phyloP scores from a whole-genome alignment of 2,797 vertebrate species.

The Cyprinodon diabolis region DNA sequence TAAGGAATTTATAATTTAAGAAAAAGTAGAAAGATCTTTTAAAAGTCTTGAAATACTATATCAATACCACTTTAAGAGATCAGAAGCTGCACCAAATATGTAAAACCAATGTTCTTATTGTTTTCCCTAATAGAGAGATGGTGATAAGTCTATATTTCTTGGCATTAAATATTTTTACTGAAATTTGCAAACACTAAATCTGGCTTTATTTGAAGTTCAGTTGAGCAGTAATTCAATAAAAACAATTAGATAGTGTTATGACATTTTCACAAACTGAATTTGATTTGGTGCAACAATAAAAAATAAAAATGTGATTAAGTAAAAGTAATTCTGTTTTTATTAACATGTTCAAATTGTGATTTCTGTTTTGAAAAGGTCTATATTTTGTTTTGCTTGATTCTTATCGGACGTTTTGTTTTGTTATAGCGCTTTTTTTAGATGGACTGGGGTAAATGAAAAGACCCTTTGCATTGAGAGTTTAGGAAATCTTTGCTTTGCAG shows the following conservation, averaged over 20 bases:
- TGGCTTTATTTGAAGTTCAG: background rate
- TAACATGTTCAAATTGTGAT: background rate
- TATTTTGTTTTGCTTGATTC: background rate
- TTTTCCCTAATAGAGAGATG: background rate
- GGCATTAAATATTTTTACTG: background rate
- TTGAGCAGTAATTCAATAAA: background rate
- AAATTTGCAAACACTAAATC: background rate
- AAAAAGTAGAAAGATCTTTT: background rate
- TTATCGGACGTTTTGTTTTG: background rate
- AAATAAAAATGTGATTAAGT: background rate
- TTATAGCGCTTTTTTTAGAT: background rate
- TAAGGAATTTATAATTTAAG: background rate
- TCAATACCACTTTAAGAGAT: background rate
- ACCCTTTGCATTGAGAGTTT: conserved; percentile 11
- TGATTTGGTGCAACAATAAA: background rate
- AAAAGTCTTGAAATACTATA: background rate
- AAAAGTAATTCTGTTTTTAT: background rate
- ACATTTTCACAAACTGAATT: background rate
- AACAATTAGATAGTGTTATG: background rate
- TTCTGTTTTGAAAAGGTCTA: background rate
- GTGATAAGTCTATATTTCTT: background rate
- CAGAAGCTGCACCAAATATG: background rate
- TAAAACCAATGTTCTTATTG: background rate
- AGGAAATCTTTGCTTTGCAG: conserved; percentile 45
- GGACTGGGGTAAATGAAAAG: background rate